phyloP scores from a whole-genome alignment of 2,888 invertebrate genomes.

The Troides helena region DNA sequence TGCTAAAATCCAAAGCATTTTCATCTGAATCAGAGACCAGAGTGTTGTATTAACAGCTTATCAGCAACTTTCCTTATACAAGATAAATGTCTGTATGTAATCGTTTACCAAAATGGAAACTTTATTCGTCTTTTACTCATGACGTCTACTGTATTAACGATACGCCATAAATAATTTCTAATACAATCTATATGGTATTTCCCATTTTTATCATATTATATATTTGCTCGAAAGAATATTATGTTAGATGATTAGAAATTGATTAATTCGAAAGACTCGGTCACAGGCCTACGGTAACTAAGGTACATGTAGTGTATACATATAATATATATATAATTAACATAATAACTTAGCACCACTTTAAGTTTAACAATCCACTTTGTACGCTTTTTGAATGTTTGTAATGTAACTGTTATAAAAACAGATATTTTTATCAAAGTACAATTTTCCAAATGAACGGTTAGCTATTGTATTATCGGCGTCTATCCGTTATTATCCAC shows the following conservation, averaged over 20 bases:
- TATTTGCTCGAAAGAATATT: neutral
- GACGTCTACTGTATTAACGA: too few species aligned
- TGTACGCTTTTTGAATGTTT: neutral
- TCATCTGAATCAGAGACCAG: too few species aligned
- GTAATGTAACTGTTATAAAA: neutral
- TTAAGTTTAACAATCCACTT: neutral
- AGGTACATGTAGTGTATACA: neutral
- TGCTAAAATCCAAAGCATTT: too few species aligned
- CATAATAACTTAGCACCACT: neutral
- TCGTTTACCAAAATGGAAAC: too few species aligned
- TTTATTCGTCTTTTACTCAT: too few species aligned
- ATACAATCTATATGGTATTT: too few species aligned
- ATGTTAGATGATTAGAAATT: neutral
- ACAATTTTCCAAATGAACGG: conserved; percentile 18
- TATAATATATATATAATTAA: too few species aligned
- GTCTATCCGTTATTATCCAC: conserved; percentile 12
- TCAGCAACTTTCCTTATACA: too few species aligned
- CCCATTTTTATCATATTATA: too few species aligned
- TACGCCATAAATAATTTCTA: too few species aligned
- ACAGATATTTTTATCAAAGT: conserved; percentile 4
- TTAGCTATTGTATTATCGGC: conserved; percentile 6
- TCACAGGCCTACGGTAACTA: neutral
- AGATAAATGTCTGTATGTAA: too few species aligned
- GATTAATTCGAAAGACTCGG: neutral
- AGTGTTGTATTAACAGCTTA: too few species aligned